These are phyloP conservation scores for Morinoia aosen DNA, from an alignment of 2,888 invertebrate genomes.

Conservation along the genomic window DNA sequence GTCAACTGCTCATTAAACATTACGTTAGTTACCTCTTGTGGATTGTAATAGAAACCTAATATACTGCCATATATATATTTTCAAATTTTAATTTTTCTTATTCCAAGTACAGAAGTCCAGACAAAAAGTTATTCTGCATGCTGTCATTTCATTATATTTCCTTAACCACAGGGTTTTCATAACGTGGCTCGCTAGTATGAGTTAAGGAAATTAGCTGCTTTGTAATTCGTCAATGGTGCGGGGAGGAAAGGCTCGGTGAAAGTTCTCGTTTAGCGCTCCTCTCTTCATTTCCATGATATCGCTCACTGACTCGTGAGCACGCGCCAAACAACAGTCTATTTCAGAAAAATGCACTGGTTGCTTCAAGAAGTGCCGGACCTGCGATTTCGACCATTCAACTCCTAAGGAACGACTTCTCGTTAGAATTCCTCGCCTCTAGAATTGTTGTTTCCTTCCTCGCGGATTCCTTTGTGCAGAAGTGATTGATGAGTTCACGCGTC, in stretches of 20 bases:
- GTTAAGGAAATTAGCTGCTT: not conserved
- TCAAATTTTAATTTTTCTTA: too few species aligned
- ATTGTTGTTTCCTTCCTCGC: conserved; percentile 29
- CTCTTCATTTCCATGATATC: not conserved
- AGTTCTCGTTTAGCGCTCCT: not conserved
- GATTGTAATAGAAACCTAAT: too few species aligned
- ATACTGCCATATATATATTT: too few species aligned
- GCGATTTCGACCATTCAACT: conserved; percentile 14
- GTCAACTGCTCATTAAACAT: too few species aligned
- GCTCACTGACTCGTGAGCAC: not conserved
- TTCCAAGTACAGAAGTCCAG: too few species aligned
- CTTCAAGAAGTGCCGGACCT: not conserved
- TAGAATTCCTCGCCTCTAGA: not conserved
- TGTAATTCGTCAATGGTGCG: not conserved
- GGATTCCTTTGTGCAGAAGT: conserved; percentile 1
- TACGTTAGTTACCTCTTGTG: too few species aligned
- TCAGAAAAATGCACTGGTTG: not conserved
- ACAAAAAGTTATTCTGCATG: not conserved
- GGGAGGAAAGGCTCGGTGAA: not conserved
- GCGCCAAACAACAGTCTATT: not conserved
- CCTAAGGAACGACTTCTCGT: conserved; percentile 23
- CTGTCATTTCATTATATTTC: not conserved
- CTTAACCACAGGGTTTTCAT: not conserved
- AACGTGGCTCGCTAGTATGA: not conserved
- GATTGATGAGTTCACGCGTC: conserved; percentile 23